phyloP scores from a whole-genome alignment of 2,113 vertebrate species.

The Gila orcuttii region DNA sequence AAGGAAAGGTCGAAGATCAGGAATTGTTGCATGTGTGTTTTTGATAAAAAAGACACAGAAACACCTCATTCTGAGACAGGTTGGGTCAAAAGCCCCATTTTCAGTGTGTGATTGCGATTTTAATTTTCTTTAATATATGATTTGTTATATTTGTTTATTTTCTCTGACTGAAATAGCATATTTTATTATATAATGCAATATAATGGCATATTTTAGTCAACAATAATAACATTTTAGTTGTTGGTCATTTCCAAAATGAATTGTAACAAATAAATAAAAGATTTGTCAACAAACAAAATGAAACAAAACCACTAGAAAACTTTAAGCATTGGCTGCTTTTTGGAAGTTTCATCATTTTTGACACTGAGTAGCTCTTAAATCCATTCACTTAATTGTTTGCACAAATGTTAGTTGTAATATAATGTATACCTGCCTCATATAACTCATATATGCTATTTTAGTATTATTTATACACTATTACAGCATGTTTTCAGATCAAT shows the following conservation, averaged over 20 bases:
- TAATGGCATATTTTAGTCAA: background rate
- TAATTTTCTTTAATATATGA: background rate
- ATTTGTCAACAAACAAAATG: background rate
- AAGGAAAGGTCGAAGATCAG: constrained; percentile 1
- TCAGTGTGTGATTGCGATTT: background rate
- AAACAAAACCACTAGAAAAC: background rate
- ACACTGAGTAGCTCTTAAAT: background rate
- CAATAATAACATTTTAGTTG: background rate
- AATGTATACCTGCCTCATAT: background rate
- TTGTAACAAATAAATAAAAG: background rate
- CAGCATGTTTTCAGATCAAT: background rate
- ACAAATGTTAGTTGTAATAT: background rate
- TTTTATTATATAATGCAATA: background rate
- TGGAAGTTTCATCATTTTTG: background rate
- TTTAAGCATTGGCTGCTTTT: background rate
- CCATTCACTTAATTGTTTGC: background rate
- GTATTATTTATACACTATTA: background rate
- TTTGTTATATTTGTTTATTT: background rate
- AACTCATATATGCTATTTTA: background rate
- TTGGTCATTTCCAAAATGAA: background rate
- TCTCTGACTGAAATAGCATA: background rate
- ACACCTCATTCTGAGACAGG: background rate
- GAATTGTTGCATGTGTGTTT: background rate
- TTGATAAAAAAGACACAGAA: constrained; percentile 15
- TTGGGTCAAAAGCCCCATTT: constrained; percentile 7